A percentile compares a stretch with the other conserved stretches of the same genome.
phyloP scores from a whole-genome alignment of 2,888 invertebrate species.

The Drosophila anceps region DNA sequence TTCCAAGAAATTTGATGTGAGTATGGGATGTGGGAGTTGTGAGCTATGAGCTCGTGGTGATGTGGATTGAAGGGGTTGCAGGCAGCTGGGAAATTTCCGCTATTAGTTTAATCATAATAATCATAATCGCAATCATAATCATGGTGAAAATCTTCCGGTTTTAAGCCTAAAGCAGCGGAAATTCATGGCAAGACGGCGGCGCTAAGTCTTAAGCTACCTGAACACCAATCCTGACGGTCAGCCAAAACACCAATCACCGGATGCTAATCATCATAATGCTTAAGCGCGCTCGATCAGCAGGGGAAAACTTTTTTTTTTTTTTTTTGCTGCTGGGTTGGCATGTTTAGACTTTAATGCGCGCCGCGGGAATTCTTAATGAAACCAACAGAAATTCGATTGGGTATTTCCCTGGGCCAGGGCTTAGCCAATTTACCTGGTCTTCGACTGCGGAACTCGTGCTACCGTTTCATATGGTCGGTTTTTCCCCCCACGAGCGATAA shows the following conservation, averaged over 20 bases:
- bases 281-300: slow-evolving; percentile 60
- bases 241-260: slow-evolving; percentile 54
- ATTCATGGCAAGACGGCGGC: slow-evolving; percentile 64
- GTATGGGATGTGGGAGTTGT: slow-evolving; percentile 7
- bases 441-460: slow-evolving; percentile 26
- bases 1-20: slow-evolving; percentile 50
- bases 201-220: slow-evolving; percentile 63
- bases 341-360: slow-evolving; percentile 81
- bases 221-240: slow-evolving; percentile 23
- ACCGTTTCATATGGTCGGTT: slow-evolving; percentile 52
- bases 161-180: slow-evolving; percentile 71
- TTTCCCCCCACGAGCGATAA: slow-evolving; percentile 52
- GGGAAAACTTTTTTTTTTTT: slow-evolving; percentile 59
- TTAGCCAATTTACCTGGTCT: slow-evolving; percentile 60
- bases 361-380: slow-evolving; percentile 80
- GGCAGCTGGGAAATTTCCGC: slow-evolving; percentile 68
- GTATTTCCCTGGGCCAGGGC: slow-evolving; percentile 60
- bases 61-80: slow-evolving; percentile 35
- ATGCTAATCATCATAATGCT: slow-evolving; percentile 72
- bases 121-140: slow-evolving; percentile 76
- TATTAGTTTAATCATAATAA: slow-evolving; percentile 74
- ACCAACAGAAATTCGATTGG: slow-evolving; percentile 41
- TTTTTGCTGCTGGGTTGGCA: slow-evolving; percentile 66
- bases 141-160: slow-evolving; percentile 74
- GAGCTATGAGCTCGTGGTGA: neutral